Evolutionary conservation across 92 coral and sea anemone genomes (phyloP).

Genomic region (Desmophyllum pertusum): DNA sequence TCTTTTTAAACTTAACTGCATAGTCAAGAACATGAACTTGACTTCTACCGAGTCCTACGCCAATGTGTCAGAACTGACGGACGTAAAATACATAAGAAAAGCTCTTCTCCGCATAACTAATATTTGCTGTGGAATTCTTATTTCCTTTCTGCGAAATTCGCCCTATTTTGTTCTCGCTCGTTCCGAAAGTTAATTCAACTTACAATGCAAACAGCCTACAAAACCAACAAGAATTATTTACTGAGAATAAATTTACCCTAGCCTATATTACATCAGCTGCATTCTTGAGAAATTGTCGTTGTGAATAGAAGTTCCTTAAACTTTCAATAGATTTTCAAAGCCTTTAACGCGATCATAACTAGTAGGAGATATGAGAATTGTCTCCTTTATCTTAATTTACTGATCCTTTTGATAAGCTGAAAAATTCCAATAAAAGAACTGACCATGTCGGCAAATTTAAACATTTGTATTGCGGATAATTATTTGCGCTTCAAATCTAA

Average conservation of each 20-base stretch:
- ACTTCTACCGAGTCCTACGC: not conserved
- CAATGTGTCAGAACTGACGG: not conserved
- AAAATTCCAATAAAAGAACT: constrained; percentile 19
- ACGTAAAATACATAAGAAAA: not conserved
- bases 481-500: constrained; percentile 17
- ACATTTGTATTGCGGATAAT: not conserved
- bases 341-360: not conserved
- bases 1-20: not conserved
- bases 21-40: not conserved
- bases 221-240: constrained; percentile 14
- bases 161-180: constrained; percentile 5
- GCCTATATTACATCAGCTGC: not conserved
- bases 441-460: constrained; percentile 30
- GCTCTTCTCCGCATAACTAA: not conserved
- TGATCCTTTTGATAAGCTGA: not conserved
- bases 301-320: not conserved
- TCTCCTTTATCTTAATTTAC: not conserved
- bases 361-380: not conserved
- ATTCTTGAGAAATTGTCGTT: not conserved
- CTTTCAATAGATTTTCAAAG: not conserved
- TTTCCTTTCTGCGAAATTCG: constrained; percentile 7
- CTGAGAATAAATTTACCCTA: not conserved
- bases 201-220: constrained; percentile 19
- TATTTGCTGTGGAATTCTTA: not conserved
- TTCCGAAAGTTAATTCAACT: constrained; percentile 2